Percentiles rank a stretch among this genome's conserved stretches.
Evolutionary conservation across 2,113 vertebrate species (phyloP).

Genomic region (Cepphus grylle): DNA sequence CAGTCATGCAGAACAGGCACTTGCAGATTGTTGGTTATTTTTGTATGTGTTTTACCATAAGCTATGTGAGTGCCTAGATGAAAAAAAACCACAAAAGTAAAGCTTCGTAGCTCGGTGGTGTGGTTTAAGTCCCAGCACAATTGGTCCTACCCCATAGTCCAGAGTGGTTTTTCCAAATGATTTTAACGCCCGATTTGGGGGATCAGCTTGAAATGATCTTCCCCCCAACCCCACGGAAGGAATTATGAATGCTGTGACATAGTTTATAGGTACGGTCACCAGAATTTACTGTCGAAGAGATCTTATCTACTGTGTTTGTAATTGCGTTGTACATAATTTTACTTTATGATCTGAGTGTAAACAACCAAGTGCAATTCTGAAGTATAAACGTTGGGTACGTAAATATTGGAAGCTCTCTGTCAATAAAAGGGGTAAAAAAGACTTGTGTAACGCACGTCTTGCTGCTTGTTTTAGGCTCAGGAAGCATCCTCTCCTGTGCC

Average conservation of each 20-base stretch:
- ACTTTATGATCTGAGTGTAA: neutral
- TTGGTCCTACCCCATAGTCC: neutral
- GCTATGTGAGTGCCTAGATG: fast-evolving
- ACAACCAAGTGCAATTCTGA: neutral
- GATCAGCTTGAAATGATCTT: neutral
- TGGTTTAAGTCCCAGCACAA: neutral
- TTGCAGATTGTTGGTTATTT: neutral
- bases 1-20: neutral
- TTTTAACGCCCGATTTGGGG: neutral
- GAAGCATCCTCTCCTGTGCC: fast-evolving
- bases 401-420: neutral
- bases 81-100: neutral
- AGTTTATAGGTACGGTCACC: fast-evolving
- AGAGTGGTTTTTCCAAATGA: neutral
- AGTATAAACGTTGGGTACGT: neutral
- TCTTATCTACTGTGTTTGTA: neutral
- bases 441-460: fast-evolving
- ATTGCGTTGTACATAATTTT: fast-evolving
- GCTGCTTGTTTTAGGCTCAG: neutral
- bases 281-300: neutral
- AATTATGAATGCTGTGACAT: neutral
- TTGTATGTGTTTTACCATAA: neutral
- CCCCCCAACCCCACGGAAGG: neutral
- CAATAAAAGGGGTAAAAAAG: neutral
- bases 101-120: neutral